Conservation (phyloP, 2,888 invertebrate species). For the Trachelus troglodyta region DNA sequence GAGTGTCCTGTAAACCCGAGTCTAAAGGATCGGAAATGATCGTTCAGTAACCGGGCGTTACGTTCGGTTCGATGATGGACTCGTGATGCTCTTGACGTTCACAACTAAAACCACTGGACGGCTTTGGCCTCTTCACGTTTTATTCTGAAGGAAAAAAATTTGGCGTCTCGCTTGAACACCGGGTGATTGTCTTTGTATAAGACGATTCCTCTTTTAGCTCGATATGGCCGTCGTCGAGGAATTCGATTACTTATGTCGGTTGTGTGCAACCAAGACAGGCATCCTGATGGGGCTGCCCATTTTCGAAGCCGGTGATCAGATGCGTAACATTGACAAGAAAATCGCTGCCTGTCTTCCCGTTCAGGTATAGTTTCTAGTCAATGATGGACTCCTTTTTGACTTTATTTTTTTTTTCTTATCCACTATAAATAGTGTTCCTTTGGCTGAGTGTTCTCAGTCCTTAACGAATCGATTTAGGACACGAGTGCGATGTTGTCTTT, state of each 20-base stretch:
- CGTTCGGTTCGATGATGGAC: neutral
- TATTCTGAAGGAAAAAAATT: neutral
- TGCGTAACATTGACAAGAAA: constrained; percentile 70
- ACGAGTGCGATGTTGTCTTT: neutral
- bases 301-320: constrained; percentile 67
- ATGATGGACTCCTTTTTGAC: too few relatives aligned
- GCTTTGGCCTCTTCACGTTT: neutral
- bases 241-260: constrained; percentile 64
- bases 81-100: neutral
- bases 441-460: neutral
- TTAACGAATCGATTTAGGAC: constrained; percentile 2
- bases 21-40: too few relatives aligned
- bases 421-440: neutral
- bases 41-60: too few relatives aligned
- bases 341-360: constrained; percentile 71
- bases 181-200: neutral
- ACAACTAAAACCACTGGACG: neutral
- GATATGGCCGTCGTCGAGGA: constrained; percentile 52
- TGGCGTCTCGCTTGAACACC: neutral
- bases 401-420: too few relatives aligned
- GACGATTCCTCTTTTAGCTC: neutral
- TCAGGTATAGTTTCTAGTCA: constrained; percentile 62
- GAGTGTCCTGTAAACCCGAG: too few relatives aligned
- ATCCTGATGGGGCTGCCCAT: constrained; percentile 65
- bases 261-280: constrained; percentile 65